Conservation (phyloP, 2,113 vertebrate genomes). For the Dicerorhinus sumatrensis region DNA sequence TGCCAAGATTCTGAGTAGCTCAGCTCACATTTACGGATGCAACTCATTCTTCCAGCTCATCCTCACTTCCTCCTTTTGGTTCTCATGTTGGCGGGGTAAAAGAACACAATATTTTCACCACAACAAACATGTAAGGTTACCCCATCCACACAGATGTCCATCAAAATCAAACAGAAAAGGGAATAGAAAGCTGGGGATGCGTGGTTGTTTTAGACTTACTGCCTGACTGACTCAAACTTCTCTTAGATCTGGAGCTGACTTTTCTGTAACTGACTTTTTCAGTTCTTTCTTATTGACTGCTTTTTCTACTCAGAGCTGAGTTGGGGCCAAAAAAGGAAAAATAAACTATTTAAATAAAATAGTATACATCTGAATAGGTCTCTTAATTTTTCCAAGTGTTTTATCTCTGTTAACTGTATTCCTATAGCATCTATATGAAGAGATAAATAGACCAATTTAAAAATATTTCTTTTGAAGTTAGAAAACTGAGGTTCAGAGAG, state of each 20-base stretch:
- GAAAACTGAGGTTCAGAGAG: conserved; percentile 3
- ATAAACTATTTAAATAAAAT: background rate
- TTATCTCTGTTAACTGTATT: background rate
- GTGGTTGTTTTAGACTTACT: background rate
- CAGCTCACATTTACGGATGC: background rate
- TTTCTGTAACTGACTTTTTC: background rate
- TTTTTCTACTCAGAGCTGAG: background rate
- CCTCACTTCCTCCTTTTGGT: background rate
- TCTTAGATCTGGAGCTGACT: background rate
- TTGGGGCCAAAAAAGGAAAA: background rate
- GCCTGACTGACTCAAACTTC: background rate
- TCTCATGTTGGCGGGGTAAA: background rate
- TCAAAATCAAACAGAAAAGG: background rate
- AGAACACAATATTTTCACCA: background rate
- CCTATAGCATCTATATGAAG: background rate
- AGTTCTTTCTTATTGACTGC: background rate
- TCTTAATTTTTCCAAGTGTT: background rate
- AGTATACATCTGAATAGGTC: background rate
- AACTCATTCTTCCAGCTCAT: background rate
- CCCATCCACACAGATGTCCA: background rate
- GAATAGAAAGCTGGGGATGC: background rate
- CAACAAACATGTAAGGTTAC: background rate
- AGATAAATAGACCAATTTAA: background rate
- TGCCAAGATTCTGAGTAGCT: background rate
- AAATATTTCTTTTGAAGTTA: background rate